Percentiles rank a stretch among this genome's conserved stretches.
Conservation (phyloP, 1,140 invertebrate genomes). For the Trichonephila clavata region DNA sequence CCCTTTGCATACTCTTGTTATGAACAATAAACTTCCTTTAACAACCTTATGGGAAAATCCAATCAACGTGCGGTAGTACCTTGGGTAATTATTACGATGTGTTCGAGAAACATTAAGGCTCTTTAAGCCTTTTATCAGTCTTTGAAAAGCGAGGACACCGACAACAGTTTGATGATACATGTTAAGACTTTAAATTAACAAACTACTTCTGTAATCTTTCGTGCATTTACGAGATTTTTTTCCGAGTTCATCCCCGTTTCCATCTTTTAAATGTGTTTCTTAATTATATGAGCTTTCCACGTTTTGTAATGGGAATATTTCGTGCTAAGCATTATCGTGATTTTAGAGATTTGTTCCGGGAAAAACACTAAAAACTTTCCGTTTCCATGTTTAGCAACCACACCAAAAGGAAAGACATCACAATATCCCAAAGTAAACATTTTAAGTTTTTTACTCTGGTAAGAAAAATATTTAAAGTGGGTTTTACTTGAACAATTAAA, state of each 20-base stretch:
- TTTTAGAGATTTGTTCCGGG: not conserved
- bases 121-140: conserved; percentile 38
- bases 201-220: conserved; percentile 30
- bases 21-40: conserved; percentile 34
- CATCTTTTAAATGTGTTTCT: conserved; percentile 7
- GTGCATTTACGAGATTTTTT: not conserved
- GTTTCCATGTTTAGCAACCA: not conserved
- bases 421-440: not conserved
- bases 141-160: conserved; percentile 1
- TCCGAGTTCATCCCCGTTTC: not conserved
- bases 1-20: not conserved
- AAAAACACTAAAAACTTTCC: not conserved
- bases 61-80: not conserved
- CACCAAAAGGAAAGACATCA: not conserved
- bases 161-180: conserved; percentile 22
- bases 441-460: too few species aligned
- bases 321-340: not conserved
- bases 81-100: conserved; percentile 7
- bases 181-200: conserved; percentile 39
- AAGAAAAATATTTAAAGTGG: not conserved
- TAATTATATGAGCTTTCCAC: conserved; percentile 5
- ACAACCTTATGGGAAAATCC: conserved; percentile 34
- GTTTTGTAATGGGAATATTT: not conserved
- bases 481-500: not conserved
- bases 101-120: conserved; percentile 28